Evolutionary conservation across 2,113 vertebrate genomes (phyloP), one percentile per base, ranked within the genome.

Genomic region (Caretta caretta): DNA sequence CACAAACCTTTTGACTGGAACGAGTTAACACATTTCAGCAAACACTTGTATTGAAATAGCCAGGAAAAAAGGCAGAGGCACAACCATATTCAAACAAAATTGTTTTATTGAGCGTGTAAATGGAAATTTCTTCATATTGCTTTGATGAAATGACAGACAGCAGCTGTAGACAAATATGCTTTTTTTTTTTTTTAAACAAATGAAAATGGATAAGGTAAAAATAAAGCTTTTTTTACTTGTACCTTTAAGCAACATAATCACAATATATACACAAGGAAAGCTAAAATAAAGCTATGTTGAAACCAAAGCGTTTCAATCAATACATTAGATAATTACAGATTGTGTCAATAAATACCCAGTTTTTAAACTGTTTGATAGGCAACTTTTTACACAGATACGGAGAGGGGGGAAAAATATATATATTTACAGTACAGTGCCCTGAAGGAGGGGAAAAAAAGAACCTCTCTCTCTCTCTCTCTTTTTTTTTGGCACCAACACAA

Each of bases 71-170:
- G 54, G 87, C 3, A 2, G 90, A 90, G 79, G 27, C 2, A 0
- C 59, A 11, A 51, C 51, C 59, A 0, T 83, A 86, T 89, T 92
- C 92, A 96, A 97, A 96, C 93, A 97, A 94, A 97, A 93, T 92
- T 93, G 9, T 97, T 99, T 99, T 99, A 99, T 99, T 99, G 98
- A 98, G 98, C 99, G 99, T 97, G 96, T 98, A 98, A 72, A 99
- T 99, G 98, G 98, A 99, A 98, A 98, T 98, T 98, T 99, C 98
- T 99, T 99, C 98, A 98, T 99, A 99, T 99, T 98, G 98, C 98
- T 98, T 98, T 94, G 97, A 99, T 99, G 98, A 99, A 99, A 99
- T 98, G 99, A 98, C 93, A 98, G 96, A 99, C 97, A 98, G 98
- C 98, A 98, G 98, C 98, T 98, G 96, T 95, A 97, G 98, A 98